These are phyloP conservation scores for Drosophila ironensis DNA, from an alignment of 1,140 invertebrate genomes.

Conservation along the genomic window DNA sequence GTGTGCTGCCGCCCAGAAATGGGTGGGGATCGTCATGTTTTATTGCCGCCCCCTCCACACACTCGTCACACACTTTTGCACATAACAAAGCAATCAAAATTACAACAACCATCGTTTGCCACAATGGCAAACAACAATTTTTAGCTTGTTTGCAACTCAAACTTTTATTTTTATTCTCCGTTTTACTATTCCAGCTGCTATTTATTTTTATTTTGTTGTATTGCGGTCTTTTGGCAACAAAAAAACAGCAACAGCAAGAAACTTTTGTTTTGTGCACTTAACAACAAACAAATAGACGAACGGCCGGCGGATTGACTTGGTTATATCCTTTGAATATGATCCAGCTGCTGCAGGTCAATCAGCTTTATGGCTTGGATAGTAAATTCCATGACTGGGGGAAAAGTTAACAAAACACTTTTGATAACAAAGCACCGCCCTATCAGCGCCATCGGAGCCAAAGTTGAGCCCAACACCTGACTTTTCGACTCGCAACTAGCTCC, in stretches of 20 bases:
- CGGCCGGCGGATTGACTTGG: conserved; percentile 19
- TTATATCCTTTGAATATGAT: conserved; percentile 5
- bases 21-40: conserved; percentile 30
- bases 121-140: conserved; percentile 65
- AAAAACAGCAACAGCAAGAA: conserved; percentile 34
- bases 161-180: conserved; percentile 52
- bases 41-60: conserved; percentile 39
- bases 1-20: background rate
- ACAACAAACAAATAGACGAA: conserved; percentile 45
- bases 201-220: conserved; percentile 20
- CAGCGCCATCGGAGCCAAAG: conserved; percentile 30
- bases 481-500: conserved; percentile 42
- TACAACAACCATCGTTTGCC: conserved; percentile 54
- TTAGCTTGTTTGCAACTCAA: conserved; percentile 68
- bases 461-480: conserved; percentile 69
- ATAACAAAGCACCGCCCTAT: conserved; percentile 44
- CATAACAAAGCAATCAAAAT: conserved; percentile 73
- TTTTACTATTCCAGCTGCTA: conserved; percentile 2
- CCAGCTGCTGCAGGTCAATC: background rate
- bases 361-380: no score
- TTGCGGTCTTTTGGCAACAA: conserved; percentile 38
- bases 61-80: conserved; percentile 15
- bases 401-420: conserved; percentile 69
- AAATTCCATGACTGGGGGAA: no score
- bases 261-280: conserved; percentile 59